Evolutionary conservation across 2,797 vertebrate genomes (phyloP), one percentile per base, ranked within the genome.

Genomic region (Peromyscus aztecus): DNA sequence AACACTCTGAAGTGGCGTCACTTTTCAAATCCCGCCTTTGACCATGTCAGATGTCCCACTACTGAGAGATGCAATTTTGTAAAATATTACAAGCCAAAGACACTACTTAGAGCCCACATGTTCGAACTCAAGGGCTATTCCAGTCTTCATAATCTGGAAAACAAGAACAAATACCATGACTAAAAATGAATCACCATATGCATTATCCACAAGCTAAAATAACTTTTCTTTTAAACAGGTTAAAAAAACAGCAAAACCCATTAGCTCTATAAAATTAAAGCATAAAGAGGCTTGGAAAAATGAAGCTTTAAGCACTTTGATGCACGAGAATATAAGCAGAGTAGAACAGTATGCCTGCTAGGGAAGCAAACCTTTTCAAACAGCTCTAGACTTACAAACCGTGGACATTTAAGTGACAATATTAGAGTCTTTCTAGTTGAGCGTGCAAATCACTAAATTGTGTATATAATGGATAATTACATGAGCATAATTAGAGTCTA

Each of bases 381-480:
- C 46, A 87, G 83, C 31, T 90, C 34, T 77, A 86, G 73, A 89
- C 31, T 89, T 65, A 93, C 3, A 93, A 97, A 83, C 59, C 21
- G 67, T 89, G 89, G 61, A 94, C 12, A 96, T 94, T 93, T 96
- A 97, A 93, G 91, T 91, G 84, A 96, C 78, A 91, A 96, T 83
- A 95, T 81, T 78, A 88, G 37, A 95, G 75, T 17, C 46, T 96
- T 87, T 96, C 61, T 93, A 90, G 49, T 46, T 96, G 52, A 95
- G 67, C 5, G 0, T 94, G 87, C 43, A 96, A 95, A 93, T 97
- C 40, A 82, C 77, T 88, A 93, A 97, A 91, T 75, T 80, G 63
- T 96, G 55, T 95, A 88, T 67, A 65, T 90, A 94, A 94, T 92
- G 77, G 67, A 95, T 2, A 4, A 90, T 88, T 94, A 91, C 57